phyloP scores from a whole-genome alignment of 2,888 invertebrate genomes.

The Pegoplata infirma region DNA sequence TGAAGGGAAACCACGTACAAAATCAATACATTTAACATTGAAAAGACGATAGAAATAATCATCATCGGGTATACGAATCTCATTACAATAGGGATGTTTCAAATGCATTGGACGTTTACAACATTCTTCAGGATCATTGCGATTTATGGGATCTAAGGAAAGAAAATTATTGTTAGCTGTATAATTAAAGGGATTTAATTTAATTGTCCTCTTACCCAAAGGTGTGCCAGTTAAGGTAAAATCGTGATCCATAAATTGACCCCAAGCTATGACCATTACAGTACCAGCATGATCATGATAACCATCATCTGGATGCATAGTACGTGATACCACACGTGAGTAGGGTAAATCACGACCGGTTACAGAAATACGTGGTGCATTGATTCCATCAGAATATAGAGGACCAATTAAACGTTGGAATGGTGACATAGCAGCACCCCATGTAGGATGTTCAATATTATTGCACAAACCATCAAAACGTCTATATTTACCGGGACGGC shows the following conservation, averaged over 20 bases:
- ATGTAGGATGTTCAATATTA: slow-evolving; percentile 91
- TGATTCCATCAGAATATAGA: slow-evolving; percentile 90
- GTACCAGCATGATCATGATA: slow-evolving; percentile 96
- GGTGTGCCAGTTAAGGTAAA: slow-evolving; percentile 93
- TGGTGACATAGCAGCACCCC: slow-evolving; percentile 91
- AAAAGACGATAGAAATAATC: slow-evolving; percentile 94
- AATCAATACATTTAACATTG: slow-evolving; percentile 92
- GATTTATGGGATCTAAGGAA: slow-evolving; percentile 85
- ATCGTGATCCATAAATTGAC: slow-evolving; percentile 97
- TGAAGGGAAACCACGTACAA: slow-evolving; percentile 92
- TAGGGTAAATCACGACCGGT: slow-evolving; percentile 88
- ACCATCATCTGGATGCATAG: slow-evolving; percentile 95
- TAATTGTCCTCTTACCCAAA: slow-evolving; percentile 82
- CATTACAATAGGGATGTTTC: slow-evolving; percentile 94
- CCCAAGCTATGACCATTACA: slow-evolving; percentile 94
- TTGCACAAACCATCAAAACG: slow-evolving; percentile 93
- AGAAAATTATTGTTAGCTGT: not conserved
- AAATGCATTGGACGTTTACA: slow-evolving; percentile 89
- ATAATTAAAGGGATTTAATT: not conserved
- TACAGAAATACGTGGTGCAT: slow-evolving; percentile 88
- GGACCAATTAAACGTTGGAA: slow-evolving; percentile 89
- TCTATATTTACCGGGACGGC: slow-evolving; percentile 92
- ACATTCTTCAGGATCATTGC: slow-evolving; percentile 94
- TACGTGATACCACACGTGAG: slow-evolving; percentile 91
- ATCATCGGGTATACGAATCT: slow-evolving; percentile 91